Percentiles rank a stretch among this genome's conserved stretches.
Evolutionary conservation across 2,888 invertebrate genomes (phyloP).

Genomic region (Drosophila colorata): DNA sequence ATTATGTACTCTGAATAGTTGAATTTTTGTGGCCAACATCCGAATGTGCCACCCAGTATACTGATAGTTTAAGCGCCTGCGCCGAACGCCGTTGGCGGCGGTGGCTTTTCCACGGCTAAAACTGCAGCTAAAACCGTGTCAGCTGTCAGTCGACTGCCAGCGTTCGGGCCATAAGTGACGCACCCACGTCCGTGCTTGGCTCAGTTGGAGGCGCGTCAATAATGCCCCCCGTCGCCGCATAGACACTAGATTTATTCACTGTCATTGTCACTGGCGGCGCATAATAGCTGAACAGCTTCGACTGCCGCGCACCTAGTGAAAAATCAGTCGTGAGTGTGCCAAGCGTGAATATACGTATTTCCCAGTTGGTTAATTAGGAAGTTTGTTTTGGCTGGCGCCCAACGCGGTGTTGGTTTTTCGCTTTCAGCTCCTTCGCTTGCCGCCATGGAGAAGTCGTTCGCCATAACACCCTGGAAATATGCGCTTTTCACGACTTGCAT

Average conservation of each 20-base stretch:
- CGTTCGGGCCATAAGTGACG: conserved; percentile 38
- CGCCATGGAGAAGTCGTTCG: conserved; percentile 79
- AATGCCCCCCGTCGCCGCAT: conserved; percentile 39
- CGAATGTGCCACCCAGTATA: conserved; percentile 42
- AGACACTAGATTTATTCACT: conserved; percentile 22
- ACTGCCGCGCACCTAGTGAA: conserved; percentile 17
- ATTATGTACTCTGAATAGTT: conserved; percentile 18
- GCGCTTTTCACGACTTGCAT: conserved; percentile 73
- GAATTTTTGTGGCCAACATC: background rate
- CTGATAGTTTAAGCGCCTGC: conserved; percentile 34
- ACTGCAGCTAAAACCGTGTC: conserved; percentile 26
- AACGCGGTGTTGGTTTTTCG: background rate
- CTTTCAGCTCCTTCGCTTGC: conserved; percentile 21
- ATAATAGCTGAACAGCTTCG: conserved; percentile 7
- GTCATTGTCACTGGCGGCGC: conserved; percentile 30
- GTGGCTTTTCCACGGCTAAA: conserved; percentile 12
- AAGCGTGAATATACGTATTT: background rate
- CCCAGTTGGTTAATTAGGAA: background rate
- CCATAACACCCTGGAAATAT: conserved; percentile 81
- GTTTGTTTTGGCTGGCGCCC: background rate
- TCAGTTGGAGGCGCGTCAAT: conserved; percentile 42
- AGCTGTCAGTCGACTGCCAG: conserved; percentile 48
- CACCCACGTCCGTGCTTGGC: conserved; percentile 21
- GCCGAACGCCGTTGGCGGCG: conserved; percentile 15
- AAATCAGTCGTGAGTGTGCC: conserved; percentile 43